phyloP scores from a whole-genome alignment of 2,797 vertebrate species.

The Potorous gilbertii region DNA sequence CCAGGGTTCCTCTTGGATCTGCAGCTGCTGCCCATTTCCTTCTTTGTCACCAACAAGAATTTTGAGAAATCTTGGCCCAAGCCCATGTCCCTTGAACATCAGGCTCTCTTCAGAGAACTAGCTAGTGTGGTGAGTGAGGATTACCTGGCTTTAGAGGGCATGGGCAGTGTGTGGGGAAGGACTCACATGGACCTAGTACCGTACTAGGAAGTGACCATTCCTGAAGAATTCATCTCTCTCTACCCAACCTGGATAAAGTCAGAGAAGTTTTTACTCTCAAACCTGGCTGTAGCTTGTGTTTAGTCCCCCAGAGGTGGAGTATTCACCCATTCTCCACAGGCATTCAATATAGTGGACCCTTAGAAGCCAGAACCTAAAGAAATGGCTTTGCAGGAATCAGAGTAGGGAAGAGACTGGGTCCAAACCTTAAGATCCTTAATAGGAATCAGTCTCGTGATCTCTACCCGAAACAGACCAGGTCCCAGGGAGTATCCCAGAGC shows the following conservation, averaged over 20 bases:
- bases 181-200: neutral
- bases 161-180: fast-evolving
- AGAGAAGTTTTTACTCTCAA: neutral
- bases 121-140: conserved; percentile 49
- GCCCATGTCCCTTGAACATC: conserved; percentile 10
- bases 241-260: neutral
- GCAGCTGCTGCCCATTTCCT: conserved; percentile 60
- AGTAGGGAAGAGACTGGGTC: neutral
- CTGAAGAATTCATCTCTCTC: neutral
- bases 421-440: neutral
- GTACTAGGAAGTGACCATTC: neutral
- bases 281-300: neutral
- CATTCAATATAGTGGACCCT: neutral
- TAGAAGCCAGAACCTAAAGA: neutral
- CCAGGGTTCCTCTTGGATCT: conserved; percentile 65
- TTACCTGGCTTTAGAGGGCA: neutral
- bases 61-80: conserved; percentile 60
- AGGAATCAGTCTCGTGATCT: neutral
- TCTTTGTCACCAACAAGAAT: conserved; percentile 61
- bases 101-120: conserved; percentile 58
- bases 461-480: neutral
- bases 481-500: neutral
- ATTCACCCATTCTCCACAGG: neutral
- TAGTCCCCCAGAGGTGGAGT: too few species aligned
- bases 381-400: neutral